Evolutionary conservation across 1,140 invertebrate genomes (phyloP).

Genomic region (Bactericera cockerelli): DNA sequence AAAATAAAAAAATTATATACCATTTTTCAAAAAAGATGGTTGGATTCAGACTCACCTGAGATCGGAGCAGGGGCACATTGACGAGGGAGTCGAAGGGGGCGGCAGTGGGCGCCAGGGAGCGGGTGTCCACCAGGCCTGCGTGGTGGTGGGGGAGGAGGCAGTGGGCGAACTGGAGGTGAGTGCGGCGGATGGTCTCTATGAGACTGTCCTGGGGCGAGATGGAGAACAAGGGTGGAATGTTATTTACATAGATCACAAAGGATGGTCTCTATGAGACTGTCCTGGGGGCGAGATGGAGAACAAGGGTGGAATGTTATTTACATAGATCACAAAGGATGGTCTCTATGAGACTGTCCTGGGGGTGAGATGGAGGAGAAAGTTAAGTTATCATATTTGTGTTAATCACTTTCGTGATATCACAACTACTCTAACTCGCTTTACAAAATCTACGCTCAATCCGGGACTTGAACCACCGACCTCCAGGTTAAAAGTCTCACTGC

Average conservation of each 20-base stretch:
- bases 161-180: conserved; percentile 68
- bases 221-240: neutral
- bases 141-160: conserved; percentile 73
- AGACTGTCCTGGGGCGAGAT: conserved; percentile 54
- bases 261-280: conserved; percentile 76
- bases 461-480: too few relatives aligned
- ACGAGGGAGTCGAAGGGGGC: conserved; percentile 35
- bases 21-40: too few relatives aligned
- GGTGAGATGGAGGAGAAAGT: too few relatives aligned
- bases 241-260: conserved; percentile 17
- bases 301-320: neutral
- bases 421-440: too few relatives aligned
- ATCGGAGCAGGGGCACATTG: conserved; percentile 69
- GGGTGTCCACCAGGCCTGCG: conserved; percentile 35
- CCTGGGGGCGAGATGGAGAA: conserved; percentile 31
- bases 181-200: conserved; percentile 70
- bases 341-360: neutral
- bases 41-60: conserved; percentile 66
- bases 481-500: too few relatives aligned
- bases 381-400: too few relatives aligned
- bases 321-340: too few relatives aligned
- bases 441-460: too few relatives aligned
- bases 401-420: too few relatives aligned
- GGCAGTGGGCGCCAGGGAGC: conserved; percentile 21
- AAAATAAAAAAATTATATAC: too few relatives aligned